These are phyloP conservation scores for Gobio gobio DNA, from an alignment of 2,113 vertebrate species.

Conservation along the genomic window DNA sequence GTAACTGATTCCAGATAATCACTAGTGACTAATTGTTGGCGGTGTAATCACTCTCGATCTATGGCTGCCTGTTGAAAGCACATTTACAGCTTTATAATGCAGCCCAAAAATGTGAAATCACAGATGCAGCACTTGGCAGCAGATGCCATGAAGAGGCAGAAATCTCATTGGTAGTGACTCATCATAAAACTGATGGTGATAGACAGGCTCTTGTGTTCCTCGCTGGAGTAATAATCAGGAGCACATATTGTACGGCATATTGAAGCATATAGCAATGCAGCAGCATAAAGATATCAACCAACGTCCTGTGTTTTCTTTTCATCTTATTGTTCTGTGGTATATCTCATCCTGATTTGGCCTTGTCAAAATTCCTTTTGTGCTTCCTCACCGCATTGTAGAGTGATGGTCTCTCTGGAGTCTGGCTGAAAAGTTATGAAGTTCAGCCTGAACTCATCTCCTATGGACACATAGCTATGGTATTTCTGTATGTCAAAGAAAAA, in stretches of 20 bases:
- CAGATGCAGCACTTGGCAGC: constrained; percentile 48
- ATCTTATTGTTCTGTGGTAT: constrained; percentile 3
- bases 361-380: constrained; percentile 5
- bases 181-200: constrained; percentile 30
- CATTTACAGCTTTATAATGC: constrained; percentile 35
- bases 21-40: constrained; percentile 35
- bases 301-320: neutral
- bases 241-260: constrained; percentile 8
- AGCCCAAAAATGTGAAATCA: constrained; percentile 32
- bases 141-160: constrained; percentile 46
- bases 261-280: neutral
- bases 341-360: neutral
- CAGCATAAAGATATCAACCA: neutral
- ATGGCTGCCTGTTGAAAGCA: constrained; percentile 8
- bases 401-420: neutral
- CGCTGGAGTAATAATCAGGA: neutral
- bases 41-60: constrained; percentile 3
- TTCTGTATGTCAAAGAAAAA: neutral
- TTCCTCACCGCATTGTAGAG: neutral
- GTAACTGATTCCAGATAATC: constrained; percentile 36
- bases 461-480: neutral
- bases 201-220: constrained; percentile 26
- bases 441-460: neutral
- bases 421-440: neutral
- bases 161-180: constrained; percentile 42